These are phyloP conservation scores for Psittacus erithacus DNA, from an alignment of 2,113 vertebrate genomes.

Conservation along the genomic window DNA sequence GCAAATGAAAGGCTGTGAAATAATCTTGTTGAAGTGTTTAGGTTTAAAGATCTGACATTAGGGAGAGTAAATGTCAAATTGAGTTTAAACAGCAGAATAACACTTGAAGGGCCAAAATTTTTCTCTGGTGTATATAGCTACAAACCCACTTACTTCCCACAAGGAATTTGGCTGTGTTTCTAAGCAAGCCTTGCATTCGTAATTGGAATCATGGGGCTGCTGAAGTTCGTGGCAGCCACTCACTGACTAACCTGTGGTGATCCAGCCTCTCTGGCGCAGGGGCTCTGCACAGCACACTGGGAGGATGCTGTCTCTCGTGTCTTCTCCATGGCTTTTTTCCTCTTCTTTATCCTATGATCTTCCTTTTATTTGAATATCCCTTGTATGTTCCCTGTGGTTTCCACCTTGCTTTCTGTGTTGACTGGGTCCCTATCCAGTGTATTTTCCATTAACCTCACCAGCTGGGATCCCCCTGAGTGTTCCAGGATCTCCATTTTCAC, in stretches of 20 bases:
- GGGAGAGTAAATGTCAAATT: constrained; percentile 45
- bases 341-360: not conserved
- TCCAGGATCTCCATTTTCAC: not conserved
- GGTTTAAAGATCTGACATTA: constrained; percentile 44
- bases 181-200: not conserved
- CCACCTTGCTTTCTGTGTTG: not conserved
- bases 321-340: not conserved
- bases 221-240: not conserved
- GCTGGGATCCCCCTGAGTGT: not conserved
- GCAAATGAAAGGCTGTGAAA: constrained; percentile 27
- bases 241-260: not conserved
- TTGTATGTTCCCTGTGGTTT: not conserved
- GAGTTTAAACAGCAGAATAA: constrained; percentile 21
- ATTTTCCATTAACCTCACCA: not conserved
- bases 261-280: not conserved
- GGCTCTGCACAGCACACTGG: not conserved
- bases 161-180: not conserved
- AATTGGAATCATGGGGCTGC: accelerated
- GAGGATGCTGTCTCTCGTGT: not conserved
- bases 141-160: not conserved
- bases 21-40: constrained; percentile 5
- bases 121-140: not conserved
- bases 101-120: not conserved
- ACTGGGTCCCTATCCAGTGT: not conserved
- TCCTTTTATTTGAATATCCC: not conserved